Evolutionary conservation across 30 jellyfish, hydroid and myxozoan species (phyloP).

Genomic region (Mastigias papua): DNA sequence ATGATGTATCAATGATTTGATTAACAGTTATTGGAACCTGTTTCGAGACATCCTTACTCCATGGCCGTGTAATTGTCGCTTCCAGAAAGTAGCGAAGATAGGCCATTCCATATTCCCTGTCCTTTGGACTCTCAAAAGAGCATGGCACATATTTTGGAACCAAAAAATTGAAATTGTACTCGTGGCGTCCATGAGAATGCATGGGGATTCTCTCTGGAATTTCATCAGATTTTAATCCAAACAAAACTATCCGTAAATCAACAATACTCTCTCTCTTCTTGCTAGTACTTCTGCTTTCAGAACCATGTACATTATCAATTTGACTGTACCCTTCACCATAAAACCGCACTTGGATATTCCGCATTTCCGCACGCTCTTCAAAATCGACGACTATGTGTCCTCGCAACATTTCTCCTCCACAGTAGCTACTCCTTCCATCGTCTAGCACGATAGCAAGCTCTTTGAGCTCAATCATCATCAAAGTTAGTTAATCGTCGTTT

Average conservation of each 20-base stretch:
- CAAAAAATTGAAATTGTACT: slow-evolving; percentile 83
- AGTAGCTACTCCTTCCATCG: slow-evolving; percentile 68
- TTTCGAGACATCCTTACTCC: slow-evolving; percentile 51
- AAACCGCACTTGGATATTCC: slow-evolving; percentile 72
- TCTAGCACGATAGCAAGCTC: slow-evolving; percentile 74
- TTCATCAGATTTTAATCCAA: slow-evolving; percentile 77
- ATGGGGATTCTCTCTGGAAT: slow-evolving; percentile 49
- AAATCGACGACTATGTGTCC: slow-evolving; percentile 77
- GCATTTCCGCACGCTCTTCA: slow-evolving; percentile 80
- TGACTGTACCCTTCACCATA: slow-evolving; percentile 89
- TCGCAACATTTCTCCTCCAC: slow-evolving; percentile 90
- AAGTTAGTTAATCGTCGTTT: neutral
- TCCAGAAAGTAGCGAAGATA: slow-evolving; percentile 73
- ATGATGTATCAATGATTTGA: slow-evolving; percentile 82
- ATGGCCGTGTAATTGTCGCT: slow-evolving; percentile 85
- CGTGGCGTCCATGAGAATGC: slow-evolving; percentile 83
- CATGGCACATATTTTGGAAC: slow-evolving; percentile 89
- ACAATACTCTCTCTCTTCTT: slow-evolving; percentile 64
- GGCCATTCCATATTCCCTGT: slow-evolving; percentile 75
- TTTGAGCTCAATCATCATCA: slow-evolving; percentile 64
- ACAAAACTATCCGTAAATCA: slow-evolving; percentile 75
- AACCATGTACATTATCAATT: slow-evolving; percentile 51
- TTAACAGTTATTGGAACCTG: slow-evolving; percentile 59
- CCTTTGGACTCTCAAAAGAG: slow-evolving; percentile 95
- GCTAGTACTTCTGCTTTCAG: neutral